Conservation (phyloP, 2,113 vertebrate species). For the Synchiropus splendidus region DNA sequence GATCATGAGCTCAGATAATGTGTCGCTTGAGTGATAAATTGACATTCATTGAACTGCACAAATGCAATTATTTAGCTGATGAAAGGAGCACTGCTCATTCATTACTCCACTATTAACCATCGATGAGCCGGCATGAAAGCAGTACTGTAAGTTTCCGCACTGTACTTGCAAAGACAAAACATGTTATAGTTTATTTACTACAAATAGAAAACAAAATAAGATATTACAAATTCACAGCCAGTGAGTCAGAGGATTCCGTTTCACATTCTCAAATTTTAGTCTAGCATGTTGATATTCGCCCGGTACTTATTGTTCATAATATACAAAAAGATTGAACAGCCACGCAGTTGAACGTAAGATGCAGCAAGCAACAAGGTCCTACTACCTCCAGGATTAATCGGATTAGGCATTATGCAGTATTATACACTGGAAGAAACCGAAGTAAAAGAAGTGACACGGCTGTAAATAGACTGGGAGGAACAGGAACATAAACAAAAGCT, state of each 20-base stretch:
- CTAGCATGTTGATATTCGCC: constrained; percentile 45
- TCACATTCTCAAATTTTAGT: constrained; percentile 58
- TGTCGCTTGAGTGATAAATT: too few species aligned
- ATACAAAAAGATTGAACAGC: constrained; percentile 62
- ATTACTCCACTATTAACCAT: constrained; percentile 25
- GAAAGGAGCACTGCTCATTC: constrained; percentile 14
- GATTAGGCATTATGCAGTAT: constrained; percentile 53
- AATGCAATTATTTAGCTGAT: too few species aligned
- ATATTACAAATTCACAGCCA: constrained; percentile 70
- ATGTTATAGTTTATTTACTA: constrained; percentile 36
- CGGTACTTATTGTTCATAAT: constrained; percentile 44
- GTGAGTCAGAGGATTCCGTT: constrained; percentile 61
- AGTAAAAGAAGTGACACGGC: constrained; percentile 44
- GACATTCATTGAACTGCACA: too few species aligned
- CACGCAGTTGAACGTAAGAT: constrained; percentile 56
- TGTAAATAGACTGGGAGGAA: constrained; percentile 38
- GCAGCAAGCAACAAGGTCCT: constrained; percentile 53
- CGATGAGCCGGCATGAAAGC: constrained; percentile 42
- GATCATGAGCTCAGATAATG: too few species aligned
- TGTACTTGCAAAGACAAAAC: constrained; percentile 29
- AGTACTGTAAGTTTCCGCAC: constrained; percentile 33
- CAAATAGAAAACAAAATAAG: constrained; percentile 48
- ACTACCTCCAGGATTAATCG: constrained; percentile 31
- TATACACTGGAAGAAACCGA: constrained; percentile 52
- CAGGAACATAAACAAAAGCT: constrained; percentile 55